Conservation (phyloP, 1,140 invertebrate species). For the Ips typographus region DNA sequence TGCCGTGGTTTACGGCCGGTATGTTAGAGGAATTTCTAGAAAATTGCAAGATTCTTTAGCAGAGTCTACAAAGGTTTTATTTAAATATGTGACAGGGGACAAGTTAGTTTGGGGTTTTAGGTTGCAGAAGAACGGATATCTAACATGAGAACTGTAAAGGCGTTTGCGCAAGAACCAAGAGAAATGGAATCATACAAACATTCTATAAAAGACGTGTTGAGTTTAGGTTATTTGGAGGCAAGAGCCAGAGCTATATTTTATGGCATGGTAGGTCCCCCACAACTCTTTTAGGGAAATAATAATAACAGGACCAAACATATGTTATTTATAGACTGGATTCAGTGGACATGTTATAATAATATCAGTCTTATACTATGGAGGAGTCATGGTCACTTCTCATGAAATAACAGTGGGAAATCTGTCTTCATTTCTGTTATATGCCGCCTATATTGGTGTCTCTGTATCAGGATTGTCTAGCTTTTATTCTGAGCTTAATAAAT, state of each 20-base stretch:
- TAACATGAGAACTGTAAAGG: slow-evolving; percentile 92
- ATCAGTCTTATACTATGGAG: slow-evolving; percentile 92
- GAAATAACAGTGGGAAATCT: slow-evolving; percentile 85
- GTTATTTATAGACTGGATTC: slow-evolving; percentile 67
- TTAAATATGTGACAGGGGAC: not conserved
- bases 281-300: slow-evolving; percentile 2
- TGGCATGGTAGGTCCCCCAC: slow-evolving; percentile 67
- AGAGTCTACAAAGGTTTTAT: slow-evolving; percentile 60
- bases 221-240: slow-evolving; percentile 84
- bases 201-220: slow-evolving; percentile 73
- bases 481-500: slow-evolving; percentile 92
- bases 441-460: slow-evolving; percentile 89
- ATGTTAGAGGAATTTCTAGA: slow-evolving; percentile 82
- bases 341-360: slow-evolving; percentile 91
- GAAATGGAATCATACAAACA: slow-evolving; percentile 72
- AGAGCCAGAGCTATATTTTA: slow-evolving; percentile 87
- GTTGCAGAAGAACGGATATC: slow-evolving; percentile 90
- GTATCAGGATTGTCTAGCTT: slow-evolving; percentile 84
- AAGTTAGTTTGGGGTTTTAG: slow-evolving; percentile 52
- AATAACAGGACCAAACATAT: too few species aligned
- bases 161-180: slow-evolving; percentile 82
- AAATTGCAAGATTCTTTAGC: slow-evolving; percentile 83
- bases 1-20: slow-evolving; percentile 87
- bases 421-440: slow-evolving; percentile 89
- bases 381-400: slow-evolving; percentile 79